phyloP scores from a whole-genome alignment of 2,797 vertebrate genomes.

The Oreochromis grahami region DNA sequence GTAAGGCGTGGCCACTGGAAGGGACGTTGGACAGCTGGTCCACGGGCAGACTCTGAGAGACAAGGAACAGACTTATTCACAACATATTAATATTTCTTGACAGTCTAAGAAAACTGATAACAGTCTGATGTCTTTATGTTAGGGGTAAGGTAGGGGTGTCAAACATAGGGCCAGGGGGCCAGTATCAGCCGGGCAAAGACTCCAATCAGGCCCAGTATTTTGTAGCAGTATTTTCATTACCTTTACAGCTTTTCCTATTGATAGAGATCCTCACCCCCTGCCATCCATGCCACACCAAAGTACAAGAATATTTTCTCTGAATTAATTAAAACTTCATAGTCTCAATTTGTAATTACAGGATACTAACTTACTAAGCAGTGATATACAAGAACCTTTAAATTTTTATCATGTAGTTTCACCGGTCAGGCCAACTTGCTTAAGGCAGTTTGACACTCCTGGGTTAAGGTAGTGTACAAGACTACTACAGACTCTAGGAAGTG shows the following conservation, averaged over 20 bases:
- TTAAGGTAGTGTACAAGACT: neutral
- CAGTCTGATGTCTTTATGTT: neutral
- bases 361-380: neutral
- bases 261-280: neutral
- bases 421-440: neutral
- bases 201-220: neutral
- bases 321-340: neutral
- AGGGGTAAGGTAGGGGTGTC: neutral
- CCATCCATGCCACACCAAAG: neutral
- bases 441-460: neutral
- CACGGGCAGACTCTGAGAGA: slow-evolving; percentile 74
- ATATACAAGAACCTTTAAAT: neutral
- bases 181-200: rapidly evolving
- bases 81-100: neutral
- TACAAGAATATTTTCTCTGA: neutral
- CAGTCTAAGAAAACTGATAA: neutral
- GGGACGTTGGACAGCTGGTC: slow-evolving; percentile 63
- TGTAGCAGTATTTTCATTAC: rapidly evolving
- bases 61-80: neutral
- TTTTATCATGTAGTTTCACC: neutral
- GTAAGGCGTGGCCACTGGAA: slow-evolving; percentile 49
- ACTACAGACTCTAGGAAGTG: neutral
- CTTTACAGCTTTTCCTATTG: neutral
- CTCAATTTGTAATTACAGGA: neutral
- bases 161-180: neutral